Evolutionary conservation across 2,113 vertebrate species (phyloP), one percentile per base, ranked within the genome.

Genomic region (Acrocephalus arundinaceus): DNA sequence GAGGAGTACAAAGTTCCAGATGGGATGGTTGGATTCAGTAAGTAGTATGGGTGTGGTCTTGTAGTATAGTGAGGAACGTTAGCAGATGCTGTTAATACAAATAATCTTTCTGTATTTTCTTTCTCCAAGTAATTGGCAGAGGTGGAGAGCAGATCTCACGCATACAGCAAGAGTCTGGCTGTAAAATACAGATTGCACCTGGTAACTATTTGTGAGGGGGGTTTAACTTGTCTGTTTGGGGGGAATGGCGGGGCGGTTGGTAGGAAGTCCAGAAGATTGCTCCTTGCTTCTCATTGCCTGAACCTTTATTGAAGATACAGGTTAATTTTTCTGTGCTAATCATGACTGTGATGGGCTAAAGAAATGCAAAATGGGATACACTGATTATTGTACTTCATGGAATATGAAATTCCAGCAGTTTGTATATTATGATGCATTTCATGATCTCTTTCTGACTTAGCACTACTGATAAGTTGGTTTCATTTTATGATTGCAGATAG

Each of bases 1-100:
- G 99, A 99, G 86, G 99, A 99, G 48, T 99, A 99, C 97, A 99
- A 99, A 97, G 99, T 99, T 97, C 99, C 99, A 39, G 99, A 99
- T 97, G 99, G 99, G 63, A 99, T 99, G 99, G 99, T 99, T 97
- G 99, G 99, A 97, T 99, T 99, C 97, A 99, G 99, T 99, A 98
- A 99, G 99, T 99, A 93, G 31, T 59, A 17, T 68, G 66, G 65
- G 14, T 48, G 46, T 93, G 82, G 6, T 76, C 30, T 2, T 39
- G 31, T 15, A 43, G 13, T 48, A 2, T 18, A 63, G 59, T 46
- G 30, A 80, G 51, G 72, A 27, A 22, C 66, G 25, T 57, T 84
- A 80, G 39, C 27, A 52, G 27, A 37, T 62, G 7, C 73, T 94
- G 22, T 75, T 71, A 72, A 19, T 95, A 27, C 31, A 85, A 97